These are phyloP conservation scores for Ochotona princeps DNA, from an alignment of 2,113 vertebrate genomes.

Conservation along the genomic window DNA sequence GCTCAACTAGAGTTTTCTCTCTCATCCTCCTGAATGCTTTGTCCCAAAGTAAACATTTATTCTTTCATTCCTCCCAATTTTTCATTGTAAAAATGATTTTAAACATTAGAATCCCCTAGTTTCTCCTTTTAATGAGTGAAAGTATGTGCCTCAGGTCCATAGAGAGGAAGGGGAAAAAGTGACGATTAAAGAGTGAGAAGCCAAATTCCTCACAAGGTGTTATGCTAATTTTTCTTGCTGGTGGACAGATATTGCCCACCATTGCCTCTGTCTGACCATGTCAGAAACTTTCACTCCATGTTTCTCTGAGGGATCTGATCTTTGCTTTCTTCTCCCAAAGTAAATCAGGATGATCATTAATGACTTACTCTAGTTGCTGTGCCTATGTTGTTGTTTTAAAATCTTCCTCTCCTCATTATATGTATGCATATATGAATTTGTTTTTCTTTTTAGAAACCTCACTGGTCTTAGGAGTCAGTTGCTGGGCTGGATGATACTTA, in stretches of 20 bases:
- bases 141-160: background rate
- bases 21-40: background rate
- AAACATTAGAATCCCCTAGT: background rate
- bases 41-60: background rate
- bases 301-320: conserved; percentile 4
- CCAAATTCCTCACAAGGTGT: background rate
- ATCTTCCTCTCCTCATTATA: background rate
- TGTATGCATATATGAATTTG: too few relatives aligned
- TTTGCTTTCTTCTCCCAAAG: background rate
- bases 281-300: background rate
- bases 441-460: background rate
- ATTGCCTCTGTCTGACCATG: background rate
- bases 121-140: background rate
- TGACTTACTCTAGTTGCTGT: background rate
- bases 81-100: background rate
- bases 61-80: background rate
- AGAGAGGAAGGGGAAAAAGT: background rate
- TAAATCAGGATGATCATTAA: background rate
- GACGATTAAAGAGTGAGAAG: background rate
- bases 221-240: background rate
- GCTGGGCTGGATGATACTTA: background rate
- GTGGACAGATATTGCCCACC: accelerated
- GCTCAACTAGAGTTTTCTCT: background rate
- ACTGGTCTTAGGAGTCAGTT: background rate
- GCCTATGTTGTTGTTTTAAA: background rate